phyloP scores from a whole-genome alignment of 1,140 invertebrate species.

The Meteorus sp. region DNA sequence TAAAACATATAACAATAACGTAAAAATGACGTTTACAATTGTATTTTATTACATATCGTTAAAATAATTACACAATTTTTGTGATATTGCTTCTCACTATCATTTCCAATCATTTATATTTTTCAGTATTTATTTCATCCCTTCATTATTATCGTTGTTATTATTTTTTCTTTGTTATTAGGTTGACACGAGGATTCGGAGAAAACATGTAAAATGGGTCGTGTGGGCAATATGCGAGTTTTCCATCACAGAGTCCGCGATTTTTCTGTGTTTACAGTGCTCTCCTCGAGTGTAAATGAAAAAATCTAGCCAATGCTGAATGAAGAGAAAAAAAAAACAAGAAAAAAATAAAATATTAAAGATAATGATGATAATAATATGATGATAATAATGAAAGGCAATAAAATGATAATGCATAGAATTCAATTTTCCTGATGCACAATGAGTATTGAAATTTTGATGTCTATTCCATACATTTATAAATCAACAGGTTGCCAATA shows the following conservation, averaged over 20 bases:
- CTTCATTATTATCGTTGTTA: neutral
- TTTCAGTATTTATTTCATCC: slow-evolving; percentile 3
- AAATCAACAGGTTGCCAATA: slow-evolving; percentile 18
- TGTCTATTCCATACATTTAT: neutral
- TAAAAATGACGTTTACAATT: no score
- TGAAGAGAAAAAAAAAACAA: neutral
- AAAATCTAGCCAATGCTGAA: slow-evolving; percentile 3
- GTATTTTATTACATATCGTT: no score
- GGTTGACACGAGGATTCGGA: neutral
- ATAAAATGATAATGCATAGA: neutral
- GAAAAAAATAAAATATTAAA: neutral
- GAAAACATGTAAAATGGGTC: slow-evolving; percentile 19
- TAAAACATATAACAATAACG: no score
- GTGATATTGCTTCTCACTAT: no score
- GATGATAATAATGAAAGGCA: neutral
- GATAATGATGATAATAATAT: slow-evolving; percentile 1
- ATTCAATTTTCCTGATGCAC: no score
- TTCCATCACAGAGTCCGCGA: slow-evolving; percentile 8
- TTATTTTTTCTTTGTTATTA: neutral
- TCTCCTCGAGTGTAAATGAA: slow-evolving; percentile 25
- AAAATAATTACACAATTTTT: no score
- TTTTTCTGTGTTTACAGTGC: slow-evolving; percentile 17
- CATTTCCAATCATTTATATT: neutral
- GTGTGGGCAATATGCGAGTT: slow-evolving; percentile 25
- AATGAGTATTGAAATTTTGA: no score